Evolutionary conservation across 2,888 invertebrate species (phyloP).

Genomic region (Epistrophe grossulariae): DNA sequence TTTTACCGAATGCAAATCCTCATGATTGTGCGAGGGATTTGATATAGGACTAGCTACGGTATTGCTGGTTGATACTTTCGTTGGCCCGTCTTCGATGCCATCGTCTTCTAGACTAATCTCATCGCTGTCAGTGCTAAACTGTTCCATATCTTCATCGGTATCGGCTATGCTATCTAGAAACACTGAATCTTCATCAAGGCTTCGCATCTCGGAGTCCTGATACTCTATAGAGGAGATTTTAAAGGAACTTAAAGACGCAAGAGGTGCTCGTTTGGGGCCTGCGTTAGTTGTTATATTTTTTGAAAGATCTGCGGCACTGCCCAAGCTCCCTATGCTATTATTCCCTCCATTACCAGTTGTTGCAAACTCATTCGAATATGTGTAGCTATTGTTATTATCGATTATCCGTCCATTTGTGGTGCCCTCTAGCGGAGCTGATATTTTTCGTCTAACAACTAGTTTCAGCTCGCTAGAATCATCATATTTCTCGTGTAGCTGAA

Average conservation of each 20-base stretch:
- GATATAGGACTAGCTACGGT: constrained; percentile 62
- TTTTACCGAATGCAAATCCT: constrained; percentile 61
- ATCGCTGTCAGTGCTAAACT: constrained; percentile 93
- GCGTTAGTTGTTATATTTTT: constrained; percentile 83
- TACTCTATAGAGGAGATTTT: constrained; percentile 88
- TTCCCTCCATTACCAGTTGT: constrained; percentile 78
- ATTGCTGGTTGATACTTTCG: constrained; percentile 61
- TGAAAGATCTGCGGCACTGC: constrained; percentile 78
- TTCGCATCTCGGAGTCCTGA: constrained; percentile 89
- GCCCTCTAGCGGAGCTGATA: constrained; percentile 78
- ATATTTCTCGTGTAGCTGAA: constrained; percentile 56
- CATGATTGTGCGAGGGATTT: constrained; percentile 49
- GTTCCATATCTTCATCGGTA: constrained; percentile 93
- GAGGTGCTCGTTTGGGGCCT: constrained; percentile 86
- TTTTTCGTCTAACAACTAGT: constrained; percentile 80
- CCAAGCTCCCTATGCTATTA: constrained; percentile 80
- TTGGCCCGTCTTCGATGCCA: constrained; percentile 55
- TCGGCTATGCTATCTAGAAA: constrained; percentile 89
- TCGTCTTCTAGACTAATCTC: constrained; percentile 82
- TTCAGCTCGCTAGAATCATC: constrained; percentile 81
- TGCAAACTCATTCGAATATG: constrained; percentile 77
- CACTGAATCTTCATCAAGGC: constrained; percentile 92
- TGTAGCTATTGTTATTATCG: constrained; percentile 81
- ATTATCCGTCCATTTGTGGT: constrained; percentile 53
- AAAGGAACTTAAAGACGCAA: constrained; percentile 92